Evolutionary conservation across 2,888 invertebrate genomes (phyloP), one percentile per base, ranked within the genome.

Genomic region (Drosophila meridionalis): DNA sequence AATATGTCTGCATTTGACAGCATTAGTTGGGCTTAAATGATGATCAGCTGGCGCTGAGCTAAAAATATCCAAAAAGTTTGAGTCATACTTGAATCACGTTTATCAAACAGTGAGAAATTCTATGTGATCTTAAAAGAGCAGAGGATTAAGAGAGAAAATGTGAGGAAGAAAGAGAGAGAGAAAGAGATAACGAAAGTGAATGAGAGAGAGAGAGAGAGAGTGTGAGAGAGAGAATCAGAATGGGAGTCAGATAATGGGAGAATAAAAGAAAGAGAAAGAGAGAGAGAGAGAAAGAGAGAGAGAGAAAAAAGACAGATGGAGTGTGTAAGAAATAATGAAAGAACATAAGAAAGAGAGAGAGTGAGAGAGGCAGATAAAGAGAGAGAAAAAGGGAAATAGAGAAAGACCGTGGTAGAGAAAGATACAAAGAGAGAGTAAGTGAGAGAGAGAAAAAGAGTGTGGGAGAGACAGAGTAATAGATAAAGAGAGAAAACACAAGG

Each of bases 21-120:
- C 34, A 52, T 34, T 52, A 36, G 50, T 50, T 50, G 50, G 50
- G n/a, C 50, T 50, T 30, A 36, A 34, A 20, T 20, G 52, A 36
- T 52, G 52, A 34, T 36, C 20, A n/a, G 34, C 52, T 34, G 36
- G 4, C 14, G 3, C 7, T 14, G 26, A 34, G 26, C 53, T 53
- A 36, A 53, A 53, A 53, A 53, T 53, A 53, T 14, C 7, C 20
- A 14, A 53, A 53, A 4, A 0, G 28, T 28, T 28, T 38, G 26
- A 55, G 38, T 38, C 53, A 38, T 14, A 14, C 28, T 14, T 4
- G 9, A 55, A 55, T 4, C 53, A 28, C 2, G 26, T 28, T 55
- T 38, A 38, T 36, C 12, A 12, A 12, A 36, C 4, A 7, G 5
- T 1, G 12, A 36, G 53, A 55, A 32, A 9, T 50, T 47, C 28